Conservation (phyloP, 2,113 vertebrate species). For the Trinectes maculatus region DNA sequence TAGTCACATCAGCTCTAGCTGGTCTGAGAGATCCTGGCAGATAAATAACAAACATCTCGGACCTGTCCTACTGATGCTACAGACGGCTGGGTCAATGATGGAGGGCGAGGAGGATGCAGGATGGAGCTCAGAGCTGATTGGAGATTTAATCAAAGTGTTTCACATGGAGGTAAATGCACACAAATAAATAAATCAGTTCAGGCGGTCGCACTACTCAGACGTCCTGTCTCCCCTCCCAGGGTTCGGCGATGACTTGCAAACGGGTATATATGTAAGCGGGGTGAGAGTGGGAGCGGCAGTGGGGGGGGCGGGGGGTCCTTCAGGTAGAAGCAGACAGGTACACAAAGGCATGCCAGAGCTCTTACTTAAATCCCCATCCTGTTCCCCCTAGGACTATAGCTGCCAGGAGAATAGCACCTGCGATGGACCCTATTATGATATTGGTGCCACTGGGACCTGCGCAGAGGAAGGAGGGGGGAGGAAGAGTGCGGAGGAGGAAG, state of each 20-base stretch:
- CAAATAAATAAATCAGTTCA: conserved; percentile 16
- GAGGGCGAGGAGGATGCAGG: conserved; percentile 24
- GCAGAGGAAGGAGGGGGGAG: conserved; percentile 76
- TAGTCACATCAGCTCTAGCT: conserved; percentile 8
- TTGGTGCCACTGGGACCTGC: conserved; percentile 98
- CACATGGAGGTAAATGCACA: neutral
- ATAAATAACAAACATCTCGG: neutral
- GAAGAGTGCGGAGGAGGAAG: conserved; percentile 57
- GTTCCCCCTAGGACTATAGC: conserved; percentile 98
- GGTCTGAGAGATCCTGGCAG: conserved; percentile 45
- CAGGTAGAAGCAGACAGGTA: conserved; percentile 79
- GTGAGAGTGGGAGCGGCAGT: conserved; percentile 40
- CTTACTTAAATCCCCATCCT: conserved; percentile 99
- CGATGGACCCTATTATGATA: conserved; percentile 98
- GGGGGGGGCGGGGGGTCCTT: conserved; percentile 42
- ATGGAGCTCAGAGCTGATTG: conserved; percentile 15
- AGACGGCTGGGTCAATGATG: neutral
- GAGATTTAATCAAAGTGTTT: neutral
- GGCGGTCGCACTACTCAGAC: conserved; percentile 29
- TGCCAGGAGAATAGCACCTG: conserved; percentile 95
- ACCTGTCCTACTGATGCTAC: conserved; percentile 12
- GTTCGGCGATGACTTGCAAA: conserved; percentile 8
- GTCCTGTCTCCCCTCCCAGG: conserved; percentile 20
- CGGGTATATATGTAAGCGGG: neutral
- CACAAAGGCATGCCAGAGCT: conserved; percentile 80